These are phyloP conservation scores for Eristalis pertinax DNA, from an alignment of 2,888 invertebrate species.

Conservation along the genomic window DNA sequence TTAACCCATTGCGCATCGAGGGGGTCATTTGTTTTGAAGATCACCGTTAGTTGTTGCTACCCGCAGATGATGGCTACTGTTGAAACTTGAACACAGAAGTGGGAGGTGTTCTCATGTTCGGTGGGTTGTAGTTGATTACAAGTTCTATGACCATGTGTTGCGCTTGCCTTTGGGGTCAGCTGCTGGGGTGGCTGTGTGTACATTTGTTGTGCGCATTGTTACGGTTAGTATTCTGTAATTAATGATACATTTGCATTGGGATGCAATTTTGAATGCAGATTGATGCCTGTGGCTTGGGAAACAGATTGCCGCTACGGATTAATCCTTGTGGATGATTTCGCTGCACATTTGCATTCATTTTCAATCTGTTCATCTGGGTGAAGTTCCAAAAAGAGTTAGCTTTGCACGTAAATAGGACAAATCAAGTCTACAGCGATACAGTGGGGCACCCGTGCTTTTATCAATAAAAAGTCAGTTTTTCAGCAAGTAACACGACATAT, in stretches of 20 bases:
- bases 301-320: background rate
- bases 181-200: constrained; percentile 21
- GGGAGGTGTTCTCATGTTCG: background rate
- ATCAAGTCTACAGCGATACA: too few relatives aligned
- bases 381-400: too few relatives aligned
- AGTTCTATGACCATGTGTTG: background rate
- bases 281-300: constrained; percentile 18
- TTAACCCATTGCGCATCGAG: constrained; percentile 10
- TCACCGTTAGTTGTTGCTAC: background rate
- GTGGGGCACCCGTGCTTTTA: too few relatives aligned
- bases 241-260: constrained; percentile 32
- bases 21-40: constrained; percentile 36
- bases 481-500: too few relatives aligned
- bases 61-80: background rate
- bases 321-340: background rate
- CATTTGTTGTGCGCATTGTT: constrained; percentile 36
- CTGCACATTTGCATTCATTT: too few relatives aligned
- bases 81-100: background rate
- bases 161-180: constrained; percentile 1
- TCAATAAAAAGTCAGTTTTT: too few relatives aligned
- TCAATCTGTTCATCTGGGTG: too few relatives aligned
- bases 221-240: constrained; percentile 36
- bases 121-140: constrained; percentile 5
- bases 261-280: constrained; percentile 7
- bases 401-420: too few relatives aligned